Evolutionary conservation across 2,888 invertebrate species (phyloP).

Genomic region (Drosophila cyrtoloma): DNA sequence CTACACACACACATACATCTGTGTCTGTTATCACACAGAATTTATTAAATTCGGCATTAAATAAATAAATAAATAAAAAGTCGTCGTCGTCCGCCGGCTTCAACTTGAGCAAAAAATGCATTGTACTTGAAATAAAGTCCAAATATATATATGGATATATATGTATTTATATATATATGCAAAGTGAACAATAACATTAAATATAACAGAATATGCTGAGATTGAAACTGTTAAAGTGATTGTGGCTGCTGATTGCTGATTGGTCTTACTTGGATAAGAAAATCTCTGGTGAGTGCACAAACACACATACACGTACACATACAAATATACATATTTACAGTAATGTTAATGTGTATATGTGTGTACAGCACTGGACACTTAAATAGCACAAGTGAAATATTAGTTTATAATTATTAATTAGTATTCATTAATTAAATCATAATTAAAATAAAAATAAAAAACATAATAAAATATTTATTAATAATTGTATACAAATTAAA

Average conservation of each 20-base stretch:
- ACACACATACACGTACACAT: background rate
- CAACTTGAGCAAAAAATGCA: conserved; percentile 18
- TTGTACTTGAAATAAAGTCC: conserved; percentile 11
- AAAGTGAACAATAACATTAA: conserved; percentile 40
- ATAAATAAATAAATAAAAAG: conserved; percentile 24
- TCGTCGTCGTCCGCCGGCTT: conserved; percentile 7
- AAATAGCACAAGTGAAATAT: background rate
- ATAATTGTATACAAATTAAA: background rate
- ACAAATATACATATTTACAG: background rate
- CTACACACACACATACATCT: background rate
- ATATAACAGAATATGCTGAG: conserved; percentile 38
- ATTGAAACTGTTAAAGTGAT: conserved; percentile 41
- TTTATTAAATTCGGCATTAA: conserved; percentile 22
- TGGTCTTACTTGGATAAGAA: conserved; percentile 31
- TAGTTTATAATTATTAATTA: background rate
- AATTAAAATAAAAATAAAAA: background rate
- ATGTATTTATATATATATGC: conserved; percentile 2
- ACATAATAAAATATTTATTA: no score
- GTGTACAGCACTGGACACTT: background rate
- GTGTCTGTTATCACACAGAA: conserved; percentile 13
- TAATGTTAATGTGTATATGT: background rate
- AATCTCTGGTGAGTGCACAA: conserved; percentile 32
- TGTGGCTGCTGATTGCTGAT: conserved; percentile 35
- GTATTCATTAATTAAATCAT: background rate
- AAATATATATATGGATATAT: background rate